Evolutionary conservation across 1,140 invertebrate genomes (phyloP).

Genomic region (Tachypleus tridentatus): DNA sequence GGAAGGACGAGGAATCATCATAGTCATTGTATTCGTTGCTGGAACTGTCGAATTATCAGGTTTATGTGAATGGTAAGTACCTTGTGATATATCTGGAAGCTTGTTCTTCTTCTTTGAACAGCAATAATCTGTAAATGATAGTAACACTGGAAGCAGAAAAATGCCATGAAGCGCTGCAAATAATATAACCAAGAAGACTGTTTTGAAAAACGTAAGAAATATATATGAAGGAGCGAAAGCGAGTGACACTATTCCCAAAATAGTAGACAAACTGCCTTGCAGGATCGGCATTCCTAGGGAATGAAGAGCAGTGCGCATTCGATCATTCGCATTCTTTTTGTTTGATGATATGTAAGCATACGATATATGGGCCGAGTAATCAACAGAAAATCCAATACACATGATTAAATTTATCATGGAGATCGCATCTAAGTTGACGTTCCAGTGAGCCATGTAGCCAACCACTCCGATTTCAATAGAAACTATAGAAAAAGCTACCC

Average conservation of each 20-base stretch:
- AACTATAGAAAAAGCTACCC: constrained; percentile 89
- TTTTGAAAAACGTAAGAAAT: constrained; percentile 97
- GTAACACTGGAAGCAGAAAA: constrained; percentile 76
- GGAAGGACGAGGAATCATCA: no score
- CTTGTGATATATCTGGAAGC: no score
- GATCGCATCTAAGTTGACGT: constrained; percentile 88
- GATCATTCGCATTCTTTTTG: constrained; percentile 38
- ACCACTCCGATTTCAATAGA: constrained; percentile 90
- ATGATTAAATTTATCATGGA: constrained; percentile 99
- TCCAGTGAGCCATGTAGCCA: constrained; percentile 92
- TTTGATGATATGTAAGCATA: constrained; percentile 88
- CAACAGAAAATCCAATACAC: constrained; percentile 96
- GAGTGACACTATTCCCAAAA: constrained; percentile 76
- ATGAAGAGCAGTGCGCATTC: constrained; percentile 73
- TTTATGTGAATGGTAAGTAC: no score
- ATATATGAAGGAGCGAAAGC: constrained; percentile 87
- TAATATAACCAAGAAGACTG: constrained; percentile 90
- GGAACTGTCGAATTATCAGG: no score
- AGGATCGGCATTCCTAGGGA: constrained; percentile 84
- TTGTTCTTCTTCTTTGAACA: background rate
- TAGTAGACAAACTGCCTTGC: constrained; percentile 85
- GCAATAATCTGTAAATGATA: constrained; percentile 44
- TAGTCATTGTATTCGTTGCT: no score
- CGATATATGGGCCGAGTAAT: constrained; percentile 94
- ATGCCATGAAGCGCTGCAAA: constrained; percentile 88